phyloP scores from a whole-genome alignment of 2,113 vertebrate genomes.

The Catagonus wagneri region DNA sequence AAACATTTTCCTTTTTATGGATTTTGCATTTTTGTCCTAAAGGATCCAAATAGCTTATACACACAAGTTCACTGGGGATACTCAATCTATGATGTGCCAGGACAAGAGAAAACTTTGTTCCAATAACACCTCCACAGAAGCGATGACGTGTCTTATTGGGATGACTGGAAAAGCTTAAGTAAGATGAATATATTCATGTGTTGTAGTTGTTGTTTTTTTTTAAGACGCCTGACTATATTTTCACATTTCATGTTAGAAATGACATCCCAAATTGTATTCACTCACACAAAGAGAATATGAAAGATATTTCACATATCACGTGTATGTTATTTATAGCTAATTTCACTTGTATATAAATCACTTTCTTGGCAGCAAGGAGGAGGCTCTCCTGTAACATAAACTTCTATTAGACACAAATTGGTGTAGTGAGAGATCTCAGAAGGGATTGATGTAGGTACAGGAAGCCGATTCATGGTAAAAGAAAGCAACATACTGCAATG shows the following conservation, averaged over 20 bases:
- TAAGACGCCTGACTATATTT: background rate
- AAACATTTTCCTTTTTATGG: background rate
- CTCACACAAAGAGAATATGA: background rate
- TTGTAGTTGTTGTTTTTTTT: too few relatives aligned
- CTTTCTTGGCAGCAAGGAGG: background rate
- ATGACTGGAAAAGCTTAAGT: background rate
- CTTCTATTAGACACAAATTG: background rate
- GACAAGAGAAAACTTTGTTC: background rate
- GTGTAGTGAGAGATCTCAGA: background rate
- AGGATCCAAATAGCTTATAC: slow-evolving; percentile 16
- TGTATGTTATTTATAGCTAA: slow-evolving; percentile 31
- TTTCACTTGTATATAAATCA: slow-evolving; percentile 54
- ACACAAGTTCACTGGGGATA: background rate
- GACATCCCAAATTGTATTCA: slow-evolving; percentile 3
- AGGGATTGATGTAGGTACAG: background rate
- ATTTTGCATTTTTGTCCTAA: slow-evolving; percentile 30
- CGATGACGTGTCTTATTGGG: background rate
- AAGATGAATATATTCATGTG: background rate
- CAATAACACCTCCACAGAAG: background rate
- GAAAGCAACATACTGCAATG: background rate
- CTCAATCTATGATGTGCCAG: background rate
- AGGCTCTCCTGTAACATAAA: background rate
- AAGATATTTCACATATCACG: background rate
- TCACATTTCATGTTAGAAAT: slow-evolving; percentile 56
- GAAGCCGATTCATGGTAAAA: background rate